Conservation (phyloP, 2,888 invertebrate genomes). For the Erynnis tages region DNA sequence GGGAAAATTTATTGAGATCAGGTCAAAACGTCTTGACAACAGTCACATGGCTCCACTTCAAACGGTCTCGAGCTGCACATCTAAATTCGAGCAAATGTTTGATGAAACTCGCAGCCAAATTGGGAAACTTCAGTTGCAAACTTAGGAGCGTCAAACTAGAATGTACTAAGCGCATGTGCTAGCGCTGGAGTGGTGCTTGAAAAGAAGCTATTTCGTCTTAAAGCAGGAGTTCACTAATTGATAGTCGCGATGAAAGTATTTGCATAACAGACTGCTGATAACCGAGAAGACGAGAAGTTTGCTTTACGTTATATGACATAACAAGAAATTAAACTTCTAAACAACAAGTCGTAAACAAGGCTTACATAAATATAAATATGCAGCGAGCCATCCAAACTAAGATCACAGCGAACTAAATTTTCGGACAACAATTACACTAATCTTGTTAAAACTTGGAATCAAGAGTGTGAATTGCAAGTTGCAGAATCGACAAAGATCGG, state of each 20-base stretch:
- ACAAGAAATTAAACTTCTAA: no score
- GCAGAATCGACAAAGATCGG: conserved; percentile 41
- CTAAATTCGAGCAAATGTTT: conserved; percentile 8
- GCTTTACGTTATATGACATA: no score
- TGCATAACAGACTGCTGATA: neutral
- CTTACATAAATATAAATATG: neutral
- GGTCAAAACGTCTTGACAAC: no score
- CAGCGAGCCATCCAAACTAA: neutral
- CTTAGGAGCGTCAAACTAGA: conserved; percentile 5
- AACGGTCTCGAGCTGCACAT: neutral
- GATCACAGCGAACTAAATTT: conserved; percentile 12
- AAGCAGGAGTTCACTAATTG: conserved; percentile 2
- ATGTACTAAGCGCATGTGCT: neutral
- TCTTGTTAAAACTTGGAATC: conserved; percentile 34
- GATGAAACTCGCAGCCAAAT: conserved; percentile 10
- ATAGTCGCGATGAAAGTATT: neutral
- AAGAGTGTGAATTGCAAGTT: conserved; percentile 31
- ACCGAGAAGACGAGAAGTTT: no score
- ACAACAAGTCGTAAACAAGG: neutral
- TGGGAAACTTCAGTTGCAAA: conserved; percentile 10
- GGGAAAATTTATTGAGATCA: no score
- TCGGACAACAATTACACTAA: conserved; percentile 24
- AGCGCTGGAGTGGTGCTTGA: neutral
- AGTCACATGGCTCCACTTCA: neutral
- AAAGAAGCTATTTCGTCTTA: conserved; percentile 1